phyloP scores from a whole-genome alignment of 2,113 vertebrate genomes.

The Gadus macrocephalus region DNA sequence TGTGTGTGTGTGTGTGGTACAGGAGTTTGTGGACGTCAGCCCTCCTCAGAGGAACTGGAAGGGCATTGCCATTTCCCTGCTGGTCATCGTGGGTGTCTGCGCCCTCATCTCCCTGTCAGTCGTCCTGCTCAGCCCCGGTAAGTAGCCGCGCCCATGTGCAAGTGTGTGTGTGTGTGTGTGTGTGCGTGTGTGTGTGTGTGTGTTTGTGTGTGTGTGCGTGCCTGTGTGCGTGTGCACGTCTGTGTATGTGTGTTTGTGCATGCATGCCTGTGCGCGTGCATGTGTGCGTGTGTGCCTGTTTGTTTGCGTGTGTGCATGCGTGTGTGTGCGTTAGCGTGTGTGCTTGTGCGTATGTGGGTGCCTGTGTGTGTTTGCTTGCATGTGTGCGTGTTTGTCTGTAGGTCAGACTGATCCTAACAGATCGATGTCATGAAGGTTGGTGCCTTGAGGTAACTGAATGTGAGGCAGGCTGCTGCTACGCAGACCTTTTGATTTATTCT shows the following conservation, averaged over 20 bases:
- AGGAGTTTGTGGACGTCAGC: constrained; percentile 88
- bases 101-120: constrained; percentile 92
- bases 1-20: constrained; percentile 16
- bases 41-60: constrained; percentile 92
- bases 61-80: constrained; percentile 89
- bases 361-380: no score
- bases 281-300: neutral
- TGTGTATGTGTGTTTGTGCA: neutral
- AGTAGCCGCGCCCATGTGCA: neutral
- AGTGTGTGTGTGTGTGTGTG: neutral
- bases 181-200: neutral
- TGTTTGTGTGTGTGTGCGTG: no score
- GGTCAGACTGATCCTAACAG: no score
- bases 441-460: no score
- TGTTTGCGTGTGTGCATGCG: constrained; percentile 3
- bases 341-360: neutral
- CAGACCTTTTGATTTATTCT: no score
- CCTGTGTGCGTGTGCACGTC: no score
- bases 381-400: no score
- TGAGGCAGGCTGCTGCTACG: no score
- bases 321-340: neutral
- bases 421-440: no score
- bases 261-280: neutral
- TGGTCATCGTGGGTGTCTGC: constrained; percentile 91
- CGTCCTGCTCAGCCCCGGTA: constrained; percentile 88